A percentile compares a stretch with the other conserved stretches of the same genome.
These are phyloP conservation scores for Oasisia sp. DNA, from an alignment of 2,888 invertebrate genomes.

Conservation along the genomic window DNA sequence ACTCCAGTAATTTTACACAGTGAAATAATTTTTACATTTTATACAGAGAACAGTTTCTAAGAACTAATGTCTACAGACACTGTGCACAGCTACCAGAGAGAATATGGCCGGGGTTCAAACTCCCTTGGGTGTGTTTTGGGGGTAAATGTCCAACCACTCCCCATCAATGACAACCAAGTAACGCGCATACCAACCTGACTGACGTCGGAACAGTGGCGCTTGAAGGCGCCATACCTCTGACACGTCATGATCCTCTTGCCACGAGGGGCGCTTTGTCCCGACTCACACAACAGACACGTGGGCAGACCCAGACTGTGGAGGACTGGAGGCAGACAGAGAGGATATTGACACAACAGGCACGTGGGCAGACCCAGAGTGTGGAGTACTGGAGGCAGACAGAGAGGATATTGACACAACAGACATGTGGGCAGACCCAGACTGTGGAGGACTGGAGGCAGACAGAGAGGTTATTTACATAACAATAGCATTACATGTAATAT, in stretches of 20 bases:
- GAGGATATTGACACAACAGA: constrained; percentile 28
- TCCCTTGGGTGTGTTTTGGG: too few species aligned
- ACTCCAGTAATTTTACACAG: too few species aligned
- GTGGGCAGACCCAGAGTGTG: constrained; percentile 49
- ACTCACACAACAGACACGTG: constrained; percentile 47
- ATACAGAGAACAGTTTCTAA: too few species aligned
- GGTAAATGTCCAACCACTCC: too few species aligned
- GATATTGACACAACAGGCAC: constrained; percentile 38
- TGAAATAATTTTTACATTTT: too few species aligned
- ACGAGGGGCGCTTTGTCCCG: constrained; percentile 8
- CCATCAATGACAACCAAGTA: background rate
- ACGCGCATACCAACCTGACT: background rate
- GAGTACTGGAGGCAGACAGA: too few species aligned
- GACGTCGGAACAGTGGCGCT: background rate
- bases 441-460: constrained; percentile 7
- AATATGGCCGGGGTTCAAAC: too few species aligned
- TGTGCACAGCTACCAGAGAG: too few species aligned
- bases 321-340: too few species aligned
- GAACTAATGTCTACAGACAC: constrained; percentile 1
- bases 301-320: constrained; percentile 47
- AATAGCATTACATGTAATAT: too few species aligned
- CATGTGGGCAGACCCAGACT: constrained; percentile 51
- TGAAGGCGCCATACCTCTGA: background rate
- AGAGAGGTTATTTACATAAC: constrained; percentile 22
- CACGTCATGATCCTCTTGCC: constrained; percentile 18